Conservation (phyloP, 2,888 invertebrate genomes). For the Latrodectus hesperus region DNA sequence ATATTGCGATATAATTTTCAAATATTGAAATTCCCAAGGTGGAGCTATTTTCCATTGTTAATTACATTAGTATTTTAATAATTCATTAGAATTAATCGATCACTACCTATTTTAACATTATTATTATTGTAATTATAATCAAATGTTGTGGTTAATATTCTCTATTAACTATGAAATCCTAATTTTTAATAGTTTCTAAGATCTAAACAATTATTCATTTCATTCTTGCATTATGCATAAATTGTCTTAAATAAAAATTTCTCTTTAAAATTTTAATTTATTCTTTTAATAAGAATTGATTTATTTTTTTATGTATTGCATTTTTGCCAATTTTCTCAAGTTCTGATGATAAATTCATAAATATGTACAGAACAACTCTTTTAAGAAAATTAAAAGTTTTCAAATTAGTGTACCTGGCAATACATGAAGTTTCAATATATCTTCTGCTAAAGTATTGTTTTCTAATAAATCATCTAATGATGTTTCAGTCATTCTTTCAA, state of each 20-base stretch:
- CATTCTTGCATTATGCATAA: background rate
- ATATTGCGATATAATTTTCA: no score
- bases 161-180: no score
- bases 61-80: no score
- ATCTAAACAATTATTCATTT: no score
- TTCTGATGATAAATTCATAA: background rate
- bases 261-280: background rate
- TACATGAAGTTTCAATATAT: slow-evolving; percentile 78
- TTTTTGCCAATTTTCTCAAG: background rate
- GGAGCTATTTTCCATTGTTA: no score
- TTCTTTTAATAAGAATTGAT: background rate
- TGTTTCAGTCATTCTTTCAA: slow-evolving; percentile 76
- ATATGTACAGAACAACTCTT: background rate
- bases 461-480: slow-evolving; percentile 76
- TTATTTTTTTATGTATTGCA: background rate
- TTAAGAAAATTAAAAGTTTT: background rate
- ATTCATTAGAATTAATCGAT: no score
- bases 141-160: no score
- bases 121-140: no score
- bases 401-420: slow-evolving; percentile 72
- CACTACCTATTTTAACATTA: no score
- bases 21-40: no score
- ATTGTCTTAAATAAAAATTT: background rate
- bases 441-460: slow-evolving; percentile 77
- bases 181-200: no score